A percentile compares a stretch with the other conserved stretches of the same genome.
Evolutionary conservation across 2,797 vertebrate species (phyloP).

Genomic region (Neosalanx taihuensis): DNA sequence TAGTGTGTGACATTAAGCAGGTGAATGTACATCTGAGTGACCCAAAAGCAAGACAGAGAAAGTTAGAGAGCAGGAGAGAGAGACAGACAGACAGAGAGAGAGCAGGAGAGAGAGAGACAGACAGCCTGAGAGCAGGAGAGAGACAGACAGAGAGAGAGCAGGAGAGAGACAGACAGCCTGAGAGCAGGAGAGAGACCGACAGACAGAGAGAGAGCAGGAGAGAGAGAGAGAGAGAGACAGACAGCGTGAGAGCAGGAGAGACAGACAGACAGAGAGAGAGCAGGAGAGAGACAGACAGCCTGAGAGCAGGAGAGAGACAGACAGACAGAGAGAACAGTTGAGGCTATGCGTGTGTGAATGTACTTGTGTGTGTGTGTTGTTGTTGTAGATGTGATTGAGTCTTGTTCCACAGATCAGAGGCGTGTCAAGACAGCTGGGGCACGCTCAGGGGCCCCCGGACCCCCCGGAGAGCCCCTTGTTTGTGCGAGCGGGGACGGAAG

Average conservation of each 20-base stretch:
- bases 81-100: neutral
- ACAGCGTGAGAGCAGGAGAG: too few species aligned
- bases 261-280: neutral
- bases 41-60: too few species aligned
- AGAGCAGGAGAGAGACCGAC: conserved; percentile 40
- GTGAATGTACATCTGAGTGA: too few species aligned
- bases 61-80: conserved; percentile 1
- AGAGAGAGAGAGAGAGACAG: neutral
- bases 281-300: conserved; percentile 6
- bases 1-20: too few species aligned
- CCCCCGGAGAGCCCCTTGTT: conserved; percentile 52
- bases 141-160: conserved; percentile 35
- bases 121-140: conserved; percentile 37
- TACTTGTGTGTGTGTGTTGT: conserved; percentile 57
- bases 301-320: conserved; percentile 42
- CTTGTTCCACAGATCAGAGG: conserved; percentile 69
- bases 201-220: conserved; percentile 15
- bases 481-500: conserved; percentile 36
- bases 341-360: neutral
- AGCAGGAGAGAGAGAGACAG: conserved; percentile 2
- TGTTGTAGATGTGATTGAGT: conserved; percentile 67
- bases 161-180: conserved; percentile 13
- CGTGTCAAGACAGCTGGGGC: conserved; percentile 53
- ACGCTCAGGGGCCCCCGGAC: conserved; percentile 51
- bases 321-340: conserved; percentile 23